phyloP scores from a whole-genome alignment of 1,140 invertebrate genomes.

The Drosophila sp. region DNA sequence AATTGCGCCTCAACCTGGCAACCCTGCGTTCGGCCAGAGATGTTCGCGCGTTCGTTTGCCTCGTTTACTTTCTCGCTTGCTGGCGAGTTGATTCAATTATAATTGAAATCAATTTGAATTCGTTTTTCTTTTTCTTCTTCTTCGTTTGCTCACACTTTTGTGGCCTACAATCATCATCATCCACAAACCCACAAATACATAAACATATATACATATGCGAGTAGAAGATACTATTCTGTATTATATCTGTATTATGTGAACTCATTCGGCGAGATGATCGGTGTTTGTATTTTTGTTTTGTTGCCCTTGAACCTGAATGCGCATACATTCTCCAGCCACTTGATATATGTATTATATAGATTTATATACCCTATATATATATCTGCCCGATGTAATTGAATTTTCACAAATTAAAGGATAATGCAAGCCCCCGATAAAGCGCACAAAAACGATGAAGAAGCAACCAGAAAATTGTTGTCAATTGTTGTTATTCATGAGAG shows the following conservation, averaged over 20 bases:
- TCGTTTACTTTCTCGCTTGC: slow-evolving; percentile 52
- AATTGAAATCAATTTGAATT: slow-evolving; percentile 82
- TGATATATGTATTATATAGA: slow-evolving; percentile 21
- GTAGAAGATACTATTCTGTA: neutral
- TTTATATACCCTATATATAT: neutral
- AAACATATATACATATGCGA: neutral
- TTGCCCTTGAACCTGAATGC: slow-evolving; percentile 80
- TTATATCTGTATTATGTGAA: slow-evolving; percentile 44
- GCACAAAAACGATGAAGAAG: neutral
- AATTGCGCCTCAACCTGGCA: neutral
- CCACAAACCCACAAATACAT: neutral
- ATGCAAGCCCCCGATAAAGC: slow-evolving; percentile 44
- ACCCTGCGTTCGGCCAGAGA: slow-evolving; percentile 32
- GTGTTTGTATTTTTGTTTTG: slow-evolving; percentile 48
- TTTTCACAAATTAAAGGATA: slow-evolving; percentile 73
- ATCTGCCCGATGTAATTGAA: slow-evolving; percentile 52
- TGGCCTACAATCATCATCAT: slow-evolving; percentile 13
- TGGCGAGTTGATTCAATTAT: slow-evolving; percentile 80
- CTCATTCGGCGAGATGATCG: slow-evolving; percentile 29
- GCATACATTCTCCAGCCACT: slow-evolving; percentile 9
- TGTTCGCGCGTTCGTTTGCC: slow-evolving; percentile 30
- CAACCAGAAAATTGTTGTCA: slow-evolving; percentile 28
- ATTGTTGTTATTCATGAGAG: slow-evolving; percentile 60
- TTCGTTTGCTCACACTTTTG: slow-evolving; percentile 33
- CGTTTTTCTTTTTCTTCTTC: slow-evolving; percentile 34